Base-by-base conservation (phyloP, 1,140 invertebrate species). In the Drosophila mauritiana region DNA sequence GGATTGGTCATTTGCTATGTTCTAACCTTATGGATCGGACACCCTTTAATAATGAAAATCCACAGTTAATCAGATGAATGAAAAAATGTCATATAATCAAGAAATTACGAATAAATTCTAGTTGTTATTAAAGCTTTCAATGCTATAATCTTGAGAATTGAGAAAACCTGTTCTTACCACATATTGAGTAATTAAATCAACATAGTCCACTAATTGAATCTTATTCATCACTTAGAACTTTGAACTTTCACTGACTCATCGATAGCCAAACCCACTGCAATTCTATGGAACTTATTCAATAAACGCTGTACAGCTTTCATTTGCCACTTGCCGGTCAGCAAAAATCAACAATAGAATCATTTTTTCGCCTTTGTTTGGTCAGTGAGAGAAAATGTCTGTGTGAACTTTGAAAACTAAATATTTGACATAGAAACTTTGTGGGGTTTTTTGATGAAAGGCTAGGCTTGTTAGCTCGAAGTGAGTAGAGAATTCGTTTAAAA, bases 241-340 rank as follows among this genome's bases (percentile, higher is more conserved):
- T 69, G 67, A 69, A 49, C 64, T 57, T 48, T 70, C 25, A 13
- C 37, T 70, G 64, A 70, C 37, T 70, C 64, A 70, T 56, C 20
- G 6, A 13, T n/a, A 54, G 5, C 34, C 22, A 17, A 20, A 31
- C 43, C 12, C 27, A 49, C 57, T 65, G 45, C 36, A 17, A 67
- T 64, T 67, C 45, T 42, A 13, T 42, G n/a, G 34, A 34, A 43
- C 40, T 31, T 11, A 27, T 37, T 22, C 12, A 17, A 42, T 61
- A 15, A 3, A 4, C 13, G 10, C 13, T 15, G 13, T 4, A 8
- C 8, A 20, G 39, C 34, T 42, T 37, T 48, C 34, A 25, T 8
- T 62, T 34, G 45, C 64, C 43, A 37, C 15, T 51, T 36, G 25
- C 22, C n/a, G 36, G 40, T 43, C 13, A 13, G 20, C 27, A 13